Evolutionary conservation across 2,888 invertebrate genomes (phyloP).

Genomic region (Drosophila kuntzei): DNA sequence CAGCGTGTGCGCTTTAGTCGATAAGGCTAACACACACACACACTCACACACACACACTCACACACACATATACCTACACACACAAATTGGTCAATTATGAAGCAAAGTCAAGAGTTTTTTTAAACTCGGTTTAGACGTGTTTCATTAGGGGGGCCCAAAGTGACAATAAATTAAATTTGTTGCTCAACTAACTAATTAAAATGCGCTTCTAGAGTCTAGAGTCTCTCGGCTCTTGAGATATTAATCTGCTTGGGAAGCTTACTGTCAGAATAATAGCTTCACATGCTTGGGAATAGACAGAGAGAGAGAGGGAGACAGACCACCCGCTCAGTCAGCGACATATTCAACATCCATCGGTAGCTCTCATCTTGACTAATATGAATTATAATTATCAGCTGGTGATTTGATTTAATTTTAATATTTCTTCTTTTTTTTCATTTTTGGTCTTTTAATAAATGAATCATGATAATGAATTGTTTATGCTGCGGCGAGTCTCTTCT

Average conservation of each 20-base stretch:
- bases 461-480: conserved; percentile 82
- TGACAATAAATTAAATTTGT: conserved; percentile 84
- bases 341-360: conserved; percentile 64
- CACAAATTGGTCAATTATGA: conserved; percentile 79
- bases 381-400: conserved; percentile 71
- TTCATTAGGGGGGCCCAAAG: conserved; percentile 75
- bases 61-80: too few species aligned
- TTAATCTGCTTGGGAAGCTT: conserved; percentile 82
- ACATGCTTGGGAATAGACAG: background rate
- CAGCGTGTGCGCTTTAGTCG: conserved; percentile 74
- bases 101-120: conserved; percentile 17
- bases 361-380: conserved; percentile 72
- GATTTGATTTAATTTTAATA: conserved; percentile 69
- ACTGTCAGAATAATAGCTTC: conserved; percentile 43
- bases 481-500: conserved; percentile 44
- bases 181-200: conserved; percentile 79
- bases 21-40: conserved; percentile 41
- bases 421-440: conserved; percentile 23
- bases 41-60: conserved; percentile 34
- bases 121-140: conserved; percentile 53
- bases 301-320: conserved; percentile 41
- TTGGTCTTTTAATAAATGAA: conserved; percentile 68
- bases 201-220: conserved; percentile 63
- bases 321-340: conserved; percentile 62
- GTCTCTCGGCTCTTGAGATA: conserved; percentile 66